These are phyloP conservation scores for Eilema sororculum DNA, from an alignment of 2,888 invertebrate genomes.

Conservation along the genomic window DNA sequence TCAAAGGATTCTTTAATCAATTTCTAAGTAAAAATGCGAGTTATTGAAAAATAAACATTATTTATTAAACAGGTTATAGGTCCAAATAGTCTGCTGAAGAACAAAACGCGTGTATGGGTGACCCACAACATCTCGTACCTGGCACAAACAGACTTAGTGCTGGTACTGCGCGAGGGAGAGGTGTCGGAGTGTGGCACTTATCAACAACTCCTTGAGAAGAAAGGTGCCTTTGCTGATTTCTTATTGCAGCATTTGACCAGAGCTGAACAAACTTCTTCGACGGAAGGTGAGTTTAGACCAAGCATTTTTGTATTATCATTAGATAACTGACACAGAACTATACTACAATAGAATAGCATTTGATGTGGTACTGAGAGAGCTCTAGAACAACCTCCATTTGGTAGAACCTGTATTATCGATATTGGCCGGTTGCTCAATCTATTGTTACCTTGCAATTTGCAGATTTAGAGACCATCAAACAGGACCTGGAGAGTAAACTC, in stretches of 20 bases:
- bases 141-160: conserved; percentile 94
- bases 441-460: conserved; percentile 22
- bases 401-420: background rate
- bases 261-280: conserved; percentile 77
- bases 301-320: background rate
- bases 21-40: background rate
- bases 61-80: conserved; percentile 63
- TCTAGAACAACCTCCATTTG: too few species aligned
- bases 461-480: conserved; percentile 89
- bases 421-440: background rate
- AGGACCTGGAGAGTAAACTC: conserved; percentile 90
- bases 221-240: conserved; percentile 94
- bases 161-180: conserved; percentile 95
- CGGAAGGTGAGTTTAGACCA: conserved; percentile 65
- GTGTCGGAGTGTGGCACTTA: conserved; percentile 97
- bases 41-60: background rate
- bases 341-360: too few species aligned
- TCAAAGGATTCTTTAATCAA: background rate
- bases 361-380: too few species aligned
- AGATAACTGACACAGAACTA: too few species aligned
- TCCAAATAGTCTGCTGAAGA: conserved; percentile 90
- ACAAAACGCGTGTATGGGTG: conserved; percentile 95
- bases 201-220: conserved; percentile 93
- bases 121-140: conserved; percentile 98
- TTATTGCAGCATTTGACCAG: conserved; percentile 92